These are phyloP conservation scores for Dusona sp. DNA, from an alignment of 2,888 invertebrate genomes.

Conservation along the genomic window DNA sequence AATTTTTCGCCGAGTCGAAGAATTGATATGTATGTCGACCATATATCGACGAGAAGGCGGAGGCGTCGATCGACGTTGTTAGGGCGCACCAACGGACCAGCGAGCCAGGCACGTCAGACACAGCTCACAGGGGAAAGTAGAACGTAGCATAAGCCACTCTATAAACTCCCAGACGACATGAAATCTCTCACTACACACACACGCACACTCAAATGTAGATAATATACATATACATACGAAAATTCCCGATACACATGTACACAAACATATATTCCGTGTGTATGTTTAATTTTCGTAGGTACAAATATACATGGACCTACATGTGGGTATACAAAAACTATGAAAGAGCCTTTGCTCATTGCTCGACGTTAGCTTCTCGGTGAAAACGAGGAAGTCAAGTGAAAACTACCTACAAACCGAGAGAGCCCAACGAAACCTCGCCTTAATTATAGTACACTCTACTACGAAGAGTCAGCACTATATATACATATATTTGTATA, in stretches of 20 bases:
- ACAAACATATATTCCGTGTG: not conserved
- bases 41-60: slow-evolving; percentile 38
- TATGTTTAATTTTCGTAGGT: not conserved
- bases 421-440: slow-evolving; percentile 72
- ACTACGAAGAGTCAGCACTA: slow-evolving; percentile 19
- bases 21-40: slow-evolving; percentile 13
- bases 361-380: slow-evolving; percentile 67
- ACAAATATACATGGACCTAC: not conserved
- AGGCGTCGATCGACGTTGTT: slow-evolving; percentile 60
- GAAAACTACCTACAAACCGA: slow-evolving; percentile 79
- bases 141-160: slow-evolving; percentile 75
- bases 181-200: slow-evolving; percentile 16
- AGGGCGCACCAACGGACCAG: slow-evolving; percentile 36
- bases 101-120: slow-evolving; percentile 26
- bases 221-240: not conserved
- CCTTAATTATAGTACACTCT: slow-evolving; percentile 73
- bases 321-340: not conserved
- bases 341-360: slow-evolving; percentile 47
- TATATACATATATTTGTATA: slow-evolving; percentile 4
- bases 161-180: slow-evolving; percentile 53
- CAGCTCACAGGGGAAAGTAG: slow-evolving; percentile 80
- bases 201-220: not conserved
- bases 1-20: not conserved
- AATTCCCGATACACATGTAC: not conserved
- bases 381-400: slow-evolving; percentile 84